Evolutionary conservation across 2,888 invertebrate species (phyloP), one percentile per base, ranked within the genome.

Genomic region (Venustoraphidia nigricollis): DNA sequence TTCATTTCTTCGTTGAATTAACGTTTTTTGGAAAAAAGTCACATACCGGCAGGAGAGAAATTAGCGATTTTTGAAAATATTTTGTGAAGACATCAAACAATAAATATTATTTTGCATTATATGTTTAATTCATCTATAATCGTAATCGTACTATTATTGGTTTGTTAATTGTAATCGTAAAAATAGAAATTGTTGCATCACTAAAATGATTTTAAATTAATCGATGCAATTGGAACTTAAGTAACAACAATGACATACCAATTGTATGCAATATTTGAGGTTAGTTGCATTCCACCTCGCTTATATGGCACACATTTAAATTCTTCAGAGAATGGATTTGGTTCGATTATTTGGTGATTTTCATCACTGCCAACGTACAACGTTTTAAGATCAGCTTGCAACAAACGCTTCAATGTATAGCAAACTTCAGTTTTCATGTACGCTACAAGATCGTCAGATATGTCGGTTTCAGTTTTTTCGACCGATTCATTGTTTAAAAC

Each of bases 351-450:
- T 17, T 55, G 54, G 39, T 56, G 52, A 51, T 64, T 62, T 34
- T 52, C 63, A 9, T 49, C 66, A 54, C 62, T 64, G 1, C 79
- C 78, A 34, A 71, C 68, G 59, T 85, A 89, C 17, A 88, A 63
- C 14, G 76, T 72, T 62, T 91, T 90, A 34, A 87, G 64, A 67
- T 95, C 94, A 1, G 88, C 94, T 0, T 89, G 81, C 46, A 94
- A 62, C 6, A 95, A 67, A 41, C 94, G 72, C 57, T 86, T 84
- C 8, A 93, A 67, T 0, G 89, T 83, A 60, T 91, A 94, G 43
- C 78, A 75, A 1, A 89, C 75, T 61, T 85, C 80, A 36, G 75
- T 69, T 34, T 75, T 76, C 77, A 88, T 83, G 57, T 82, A 87
- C n/a, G 77, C 71, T 27, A 84, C 74, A 41, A 91, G 68, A 49